Conservation (phyloP, 2,888 invertebrate genomes). For the Drosophila mimica region DNA sequence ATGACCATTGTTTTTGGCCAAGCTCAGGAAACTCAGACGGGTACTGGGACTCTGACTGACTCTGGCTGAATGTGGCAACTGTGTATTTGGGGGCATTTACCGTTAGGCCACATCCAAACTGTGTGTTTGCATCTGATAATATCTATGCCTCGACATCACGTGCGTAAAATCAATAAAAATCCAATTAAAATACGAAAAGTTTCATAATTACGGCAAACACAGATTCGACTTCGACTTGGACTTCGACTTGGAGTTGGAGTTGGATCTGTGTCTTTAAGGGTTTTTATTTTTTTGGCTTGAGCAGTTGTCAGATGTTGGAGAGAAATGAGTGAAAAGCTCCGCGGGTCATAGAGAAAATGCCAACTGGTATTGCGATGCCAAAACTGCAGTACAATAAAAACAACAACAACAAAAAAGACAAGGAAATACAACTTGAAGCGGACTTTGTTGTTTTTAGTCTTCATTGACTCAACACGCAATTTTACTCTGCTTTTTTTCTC, state of each 20-base stretch:
- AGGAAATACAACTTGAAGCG: slow-evolving; percentile 48
- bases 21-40: neutral
- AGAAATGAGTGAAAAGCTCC: slow-evolving; percentile 60
- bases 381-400: slow-evolving; percentile 64
- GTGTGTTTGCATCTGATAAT: slow-evolving; percentile 17
- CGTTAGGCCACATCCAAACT: slow-evolving; percentile 50
- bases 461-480: slow-evolving; percentile 66
- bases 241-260: neutral
- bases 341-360: slow-evolving; percentile 61
- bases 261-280: slow-evolving; percentile 4
- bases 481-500: slow-evolving; percentile 40
- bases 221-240: neutral
- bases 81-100: slow-evolving; percentile 28
- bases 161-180: slow-evolving; percentile 78
- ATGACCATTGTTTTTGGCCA: slow-evolving; percentile 55
- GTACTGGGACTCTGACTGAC: slow-evolving; percentile 5
- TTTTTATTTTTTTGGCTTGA: neutral
- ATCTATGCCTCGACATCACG: slow-evolving; percentile 59
- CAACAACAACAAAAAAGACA: slow-evolving; percentile 7
- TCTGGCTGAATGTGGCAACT: slow-evolving; percentile 35
- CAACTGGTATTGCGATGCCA: slow-evolving; percentile 50
- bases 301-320: neutral
- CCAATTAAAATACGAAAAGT: slow-evolving; percentile 77
- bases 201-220: slow-evolving; percentile 68
- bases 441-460: slow-evolving; percentile 45